Evolutionary conservation across 1,140 invertebrate species (phyloP).

Genomic region (Dendroctonus ponderosae): DNA sequence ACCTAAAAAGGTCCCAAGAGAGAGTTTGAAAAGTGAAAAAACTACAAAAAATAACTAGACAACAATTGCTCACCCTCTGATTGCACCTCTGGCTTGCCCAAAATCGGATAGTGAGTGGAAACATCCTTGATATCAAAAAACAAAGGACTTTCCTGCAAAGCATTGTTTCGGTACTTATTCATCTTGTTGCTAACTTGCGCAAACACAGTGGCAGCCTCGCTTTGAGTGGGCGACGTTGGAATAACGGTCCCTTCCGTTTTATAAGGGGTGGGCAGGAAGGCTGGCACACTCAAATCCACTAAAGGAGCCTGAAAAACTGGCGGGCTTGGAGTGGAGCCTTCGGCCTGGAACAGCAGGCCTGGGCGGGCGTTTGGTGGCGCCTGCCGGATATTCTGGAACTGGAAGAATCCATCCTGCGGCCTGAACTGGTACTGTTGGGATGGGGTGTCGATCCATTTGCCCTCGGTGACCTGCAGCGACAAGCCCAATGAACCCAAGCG

Average conservation of each 20-base stretch:
- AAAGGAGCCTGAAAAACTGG: constrained; percentile 24
- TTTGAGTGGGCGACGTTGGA: constrained; percentile 47
- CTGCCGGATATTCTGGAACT: constrained; percentile 17
- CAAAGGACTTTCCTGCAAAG: constrained; percentile 34
- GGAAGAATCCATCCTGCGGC: constrained; percentile 22
- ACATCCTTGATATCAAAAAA: constrained; percentile 49
- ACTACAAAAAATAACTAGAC: neutral
- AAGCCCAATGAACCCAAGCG: neutral
- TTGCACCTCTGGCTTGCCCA: constrained; percentile 40
- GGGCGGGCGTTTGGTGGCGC: constrained; percentile 16
- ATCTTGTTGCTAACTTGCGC: constrained; percentile 39
- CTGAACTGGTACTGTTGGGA: constrained; percentile 34
- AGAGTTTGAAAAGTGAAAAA: no score
- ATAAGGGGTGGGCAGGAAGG: constrained; percentile 49
- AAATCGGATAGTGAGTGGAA: constrained; percentile 49
- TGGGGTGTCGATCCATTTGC: constrained; percentile 42
- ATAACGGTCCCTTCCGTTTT: constrained; percentile 38
- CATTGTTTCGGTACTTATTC: constrained; percentile 33
- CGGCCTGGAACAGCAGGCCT: constrained; percentile 14
- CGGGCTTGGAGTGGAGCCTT: constrained; percentile 2
- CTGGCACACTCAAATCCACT: constrained; percentile 35
- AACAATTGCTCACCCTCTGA: constrained; percentile 22
- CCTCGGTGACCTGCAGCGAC: constrained; percentile 25
- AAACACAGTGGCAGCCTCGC: constrained; percentile 47
- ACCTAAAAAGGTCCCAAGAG: no score